Evolutionary conservation across 2,888 invertebrate genomes (phyloP), one percentile per base, ranked within the genome.

Genomic region (Drosophila pegasa): DNA sequence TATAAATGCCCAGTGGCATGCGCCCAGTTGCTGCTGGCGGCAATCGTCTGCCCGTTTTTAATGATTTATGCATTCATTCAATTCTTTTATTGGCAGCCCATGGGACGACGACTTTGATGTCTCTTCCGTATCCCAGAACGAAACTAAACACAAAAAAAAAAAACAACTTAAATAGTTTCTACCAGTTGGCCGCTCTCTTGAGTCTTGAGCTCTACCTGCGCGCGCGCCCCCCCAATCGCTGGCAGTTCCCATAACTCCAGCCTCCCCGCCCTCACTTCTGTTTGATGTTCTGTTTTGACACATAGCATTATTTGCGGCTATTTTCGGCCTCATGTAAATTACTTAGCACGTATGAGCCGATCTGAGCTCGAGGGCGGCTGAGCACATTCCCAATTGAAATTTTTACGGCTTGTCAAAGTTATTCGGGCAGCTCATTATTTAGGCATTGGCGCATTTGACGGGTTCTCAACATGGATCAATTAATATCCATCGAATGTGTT

Each of bases 201-300:
- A 72, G 59, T 60, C 43, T 76, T 60, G 52, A 62, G 51, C 45
- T 48, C 52, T 71, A 59, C 65, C 69, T 67, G 71, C 62, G 27
- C 10, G 31, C 20, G 71, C 62, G 27, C 10, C 33, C 20, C 33
- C 33, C 35, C 47, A 16, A 22, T 3, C 18, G 4, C 10, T 38
- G 40, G 29, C 45, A 18, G 12, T 38, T 35, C 31, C 18, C 62
- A 37, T 29, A 31, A 40, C 16, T 16, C 29, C 27, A 31, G 33
- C 27, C 29, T 35, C 38, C 58, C 41, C 18, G 25, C n/a, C 10
- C 18, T 29, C 33, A 22, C 47, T 61, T 54, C 59, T 60, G 80
- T 88, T 83, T 88, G 88, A 84, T 88, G 88, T 86, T 86, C 75
- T 88, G 88, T 84, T 84, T 84, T 86, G 83, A 84, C 83, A 84